Evolutionary conservation across 1,140 invertebrate species (phyloP).

Genomic region (Rhysida immarginata): DNA sequence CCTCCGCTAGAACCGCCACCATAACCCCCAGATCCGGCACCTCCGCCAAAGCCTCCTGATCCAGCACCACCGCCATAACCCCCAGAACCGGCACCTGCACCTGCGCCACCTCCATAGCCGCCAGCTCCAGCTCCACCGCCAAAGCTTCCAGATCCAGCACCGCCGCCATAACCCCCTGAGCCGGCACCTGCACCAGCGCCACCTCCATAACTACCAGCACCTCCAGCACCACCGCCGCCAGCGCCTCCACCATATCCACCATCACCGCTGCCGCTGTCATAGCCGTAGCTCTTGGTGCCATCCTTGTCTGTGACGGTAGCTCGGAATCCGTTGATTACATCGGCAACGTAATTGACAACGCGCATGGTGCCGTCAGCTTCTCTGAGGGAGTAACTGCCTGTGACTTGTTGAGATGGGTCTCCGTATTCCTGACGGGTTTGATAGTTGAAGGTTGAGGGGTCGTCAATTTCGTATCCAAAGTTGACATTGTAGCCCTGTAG

Average conservation of each 20-base stretch:
- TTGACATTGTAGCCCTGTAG: conserved; percentile 6
- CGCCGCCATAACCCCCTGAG: neutral
- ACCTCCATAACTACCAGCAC: neutral
- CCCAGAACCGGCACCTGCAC: neutral
- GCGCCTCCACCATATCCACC: conserved; percentile 1
- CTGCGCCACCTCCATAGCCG: neutral
- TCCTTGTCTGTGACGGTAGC: conserved; percentile 7
- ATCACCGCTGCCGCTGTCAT: neutral
- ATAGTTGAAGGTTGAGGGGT: neutral
- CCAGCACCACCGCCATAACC: neutral
- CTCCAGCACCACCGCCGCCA: conserved; percentile 2
- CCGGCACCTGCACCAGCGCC: neutral
- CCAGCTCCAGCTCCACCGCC: neutral
- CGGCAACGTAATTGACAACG: no score
- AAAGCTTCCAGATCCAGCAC: neutral
- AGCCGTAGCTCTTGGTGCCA: neutral
- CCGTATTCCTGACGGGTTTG: conserved; percentile 1
- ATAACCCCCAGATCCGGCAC: neutral
- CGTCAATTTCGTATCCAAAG: conserved; percentile 6
- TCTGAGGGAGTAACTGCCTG: no score
- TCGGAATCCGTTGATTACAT: conserved; percentile 6
- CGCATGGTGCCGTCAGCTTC: no score
- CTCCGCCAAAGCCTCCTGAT: neutral
- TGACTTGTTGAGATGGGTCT: neutral
- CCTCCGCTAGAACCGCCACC: neutral